Evolutionary conservation across 2,113 vertebrate species (phyloP), one percentile per base, ranked within the genome.

Genomic region (Brachyhypopomus occidentalis): DNA sequence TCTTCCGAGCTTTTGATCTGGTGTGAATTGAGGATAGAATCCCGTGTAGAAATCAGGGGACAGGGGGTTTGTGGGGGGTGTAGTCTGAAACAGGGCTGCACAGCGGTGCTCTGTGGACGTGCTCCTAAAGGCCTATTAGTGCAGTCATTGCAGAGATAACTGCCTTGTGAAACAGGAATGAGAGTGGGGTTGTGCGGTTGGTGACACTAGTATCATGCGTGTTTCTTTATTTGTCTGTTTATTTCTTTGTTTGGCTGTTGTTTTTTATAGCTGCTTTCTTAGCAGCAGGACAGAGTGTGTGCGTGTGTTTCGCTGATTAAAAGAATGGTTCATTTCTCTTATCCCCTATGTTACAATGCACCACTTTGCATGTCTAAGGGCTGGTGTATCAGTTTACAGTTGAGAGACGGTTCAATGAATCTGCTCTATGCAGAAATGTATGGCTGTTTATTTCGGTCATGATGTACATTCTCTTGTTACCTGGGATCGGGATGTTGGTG

Each of bases 221-320:
- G 14, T 11, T 52, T 52, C 0, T 52, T 52, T 52, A 14, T 14
- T 52, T 52, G 12, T 52, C 12, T 52, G 12, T 52, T 14, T 14
- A 11, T 52, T 14, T 52, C 9, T 52, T 45, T 45, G 41, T 45
- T 45, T 67, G 64, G 23, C 5, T 45, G 27, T 67, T 36, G 30
- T 34, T 66, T 34, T 34, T 66, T 36, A 12, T 27, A 19, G 16
- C 14, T 38, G 30, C 30, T 69, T 9, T 62, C 20, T 62, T 25
- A 62, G 22, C 60, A 62, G 66, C 0, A 69, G 34, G 23, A 66
- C 55, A 56, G 52, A 81, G n/a, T 78, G 9, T 78, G 67, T 25
- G 11, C 76, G 12, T 76, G 20, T 66, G 66, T 19, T n/a, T 22
- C 4, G 7, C 5, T 22, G 59, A 62, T 48, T 70, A 70, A n/a